Conservation (phyloP, 2,888 invertebrate species). For the Rhogogaster chlorosoma region DNA sequence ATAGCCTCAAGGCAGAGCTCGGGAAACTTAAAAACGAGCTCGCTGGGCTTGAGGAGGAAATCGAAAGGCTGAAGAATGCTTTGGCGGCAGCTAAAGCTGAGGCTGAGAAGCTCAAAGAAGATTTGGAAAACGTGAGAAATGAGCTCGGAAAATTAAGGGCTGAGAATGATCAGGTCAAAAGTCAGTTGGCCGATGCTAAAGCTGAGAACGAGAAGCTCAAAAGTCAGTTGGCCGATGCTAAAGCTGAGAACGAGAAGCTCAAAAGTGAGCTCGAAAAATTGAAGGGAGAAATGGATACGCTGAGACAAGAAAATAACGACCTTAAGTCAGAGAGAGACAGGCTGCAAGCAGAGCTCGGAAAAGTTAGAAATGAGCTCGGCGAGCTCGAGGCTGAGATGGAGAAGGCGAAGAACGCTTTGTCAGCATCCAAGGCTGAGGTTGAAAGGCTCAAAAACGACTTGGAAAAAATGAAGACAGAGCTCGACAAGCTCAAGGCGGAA, state of each 20-base stretch:
- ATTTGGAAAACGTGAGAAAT: slow-evolving; percentile 57
- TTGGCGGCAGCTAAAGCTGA: slow-evolving; percentile 44
- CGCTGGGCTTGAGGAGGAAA: neutral
- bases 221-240: slow-evolving; percentile 28
- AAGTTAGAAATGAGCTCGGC: neutral
- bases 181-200: slow-evolving; percentile 1
- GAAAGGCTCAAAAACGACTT: slow-evolving; percentile 54
- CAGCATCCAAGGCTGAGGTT: slow-evolving; percentile 49
- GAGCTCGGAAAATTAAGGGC: slow-evolving; percentile 54
- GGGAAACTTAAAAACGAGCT: slow-evolving; percentile 55
- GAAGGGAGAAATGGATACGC: slow-evolving; percentile 58
- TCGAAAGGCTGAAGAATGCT: slow-evolving; percentile 48
- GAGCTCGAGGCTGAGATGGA: neutral
- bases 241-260: slow-evolving; percentile 46
- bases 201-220: slow-evolving; percentile 47
- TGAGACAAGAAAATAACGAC: slow-evolving; percentile 52
- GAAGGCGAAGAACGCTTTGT: slow-evolving; percentile 37
- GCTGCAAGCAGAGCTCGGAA: slow-evolving; percentile 15
- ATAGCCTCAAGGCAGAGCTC: slow-evolving; percentile 56
- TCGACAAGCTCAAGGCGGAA: slow-evolving; percentile 50
- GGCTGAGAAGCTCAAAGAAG: slow-evolving; percentile 52
- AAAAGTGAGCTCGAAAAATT: slow-evolving; percentile 54
- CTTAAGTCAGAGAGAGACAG: slow-evolving; percentile 41
- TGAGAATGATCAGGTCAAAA: slow-evolving; percentile 48
- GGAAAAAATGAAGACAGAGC: slow-evolving; percentile 58